phyloP scores from a whole-genome alignment of 2,888 invertebrate genomes.

The Tenthredo amoena region DNA sequence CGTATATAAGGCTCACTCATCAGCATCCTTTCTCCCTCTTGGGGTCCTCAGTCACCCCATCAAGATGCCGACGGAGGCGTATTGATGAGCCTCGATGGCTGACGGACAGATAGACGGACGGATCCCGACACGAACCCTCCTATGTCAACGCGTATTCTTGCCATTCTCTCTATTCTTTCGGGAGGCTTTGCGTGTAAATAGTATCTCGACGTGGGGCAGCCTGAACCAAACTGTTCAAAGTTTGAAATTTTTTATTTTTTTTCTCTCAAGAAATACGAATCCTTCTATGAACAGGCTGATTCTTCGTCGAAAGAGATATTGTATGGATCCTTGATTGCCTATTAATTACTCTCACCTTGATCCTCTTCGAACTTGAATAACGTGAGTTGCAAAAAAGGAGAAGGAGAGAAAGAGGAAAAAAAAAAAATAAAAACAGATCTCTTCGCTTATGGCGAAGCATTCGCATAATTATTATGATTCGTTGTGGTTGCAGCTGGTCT shows the following conservation, averaged over 20 bases:
- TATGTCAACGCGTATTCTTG: constrained; percentile 43
- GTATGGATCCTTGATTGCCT: not conserved
- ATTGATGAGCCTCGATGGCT: constrained; percentile 53
- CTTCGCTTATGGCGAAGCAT: not conserved
- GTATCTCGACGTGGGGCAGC: not conserved
- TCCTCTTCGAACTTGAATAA: not conserved
- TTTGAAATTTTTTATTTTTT: not conserved
- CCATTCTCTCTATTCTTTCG: constrained; percentile 11
- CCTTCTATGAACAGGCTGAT: not conserved
- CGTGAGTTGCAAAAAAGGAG: not conserved
- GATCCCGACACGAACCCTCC: constrained; percentile 26
- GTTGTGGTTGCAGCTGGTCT: constrained; percentile 35
- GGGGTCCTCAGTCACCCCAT: constrained; percentile 51
- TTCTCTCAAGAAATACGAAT: not conserved
- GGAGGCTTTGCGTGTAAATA: not conserved
- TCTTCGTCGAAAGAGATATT: not conserved
- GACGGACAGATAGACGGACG: constrained; percentile 47
- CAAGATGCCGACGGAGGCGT: constrained; percentile 50
- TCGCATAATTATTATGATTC: constrained; percentile 26
- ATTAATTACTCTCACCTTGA: not conserved
- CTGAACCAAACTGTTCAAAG: not conserved
- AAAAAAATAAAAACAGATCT: not conserved
- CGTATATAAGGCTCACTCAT: constrained; percentile 40
- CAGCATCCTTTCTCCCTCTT: constrained; percentile 42
- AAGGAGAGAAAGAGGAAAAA: not conserved